Conservation (phyloP, 2,797 vertebrate genomes). For the Fringilla coelebs region DNA sequence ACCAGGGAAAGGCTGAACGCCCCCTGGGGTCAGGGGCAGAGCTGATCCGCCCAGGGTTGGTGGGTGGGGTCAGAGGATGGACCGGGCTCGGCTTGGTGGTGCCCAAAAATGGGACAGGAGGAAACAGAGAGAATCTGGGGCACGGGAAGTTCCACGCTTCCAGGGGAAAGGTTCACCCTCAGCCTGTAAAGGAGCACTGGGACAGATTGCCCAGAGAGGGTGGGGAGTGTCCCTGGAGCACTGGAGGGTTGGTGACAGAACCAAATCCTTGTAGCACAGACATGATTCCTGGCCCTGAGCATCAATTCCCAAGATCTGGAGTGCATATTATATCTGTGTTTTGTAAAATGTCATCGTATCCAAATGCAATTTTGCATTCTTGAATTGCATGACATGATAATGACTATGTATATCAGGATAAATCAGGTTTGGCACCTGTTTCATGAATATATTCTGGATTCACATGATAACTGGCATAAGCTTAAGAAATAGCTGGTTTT, state of each 20-base stretch:
- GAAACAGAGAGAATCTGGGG: not conserved
- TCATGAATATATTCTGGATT: not conserved
- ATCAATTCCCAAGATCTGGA: not conserved
- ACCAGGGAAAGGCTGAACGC: not conserved
- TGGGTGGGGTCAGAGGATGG: not conserved
- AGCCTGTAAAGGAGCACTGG: not conserved
- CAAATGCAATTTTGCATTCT: not conserved
- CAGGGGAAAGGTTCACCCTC: not conserved
- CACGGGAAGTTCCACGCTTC: not conserved
- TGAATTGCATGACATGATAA: not conserved
- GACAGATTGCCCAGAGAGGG: not conserved
- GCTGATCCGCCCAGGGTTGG: fast-evolving
- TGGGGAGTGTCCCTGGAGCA: not conserved
- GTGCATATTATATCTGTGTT: not conserved
- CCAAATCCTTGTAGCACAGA: not conserved
- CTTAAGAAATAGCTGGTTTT: not conserved
- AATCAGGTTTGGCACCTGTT: not conserved
- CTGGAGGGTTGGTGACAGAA: not conserved
- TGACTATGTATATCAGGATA: not conserved
- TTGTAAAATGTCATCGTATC: not conserved
- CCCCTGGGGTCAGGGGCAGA: fast-evolving
- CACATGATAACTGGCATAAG: not conserved
- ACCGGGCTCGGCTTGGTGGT: not conserved
- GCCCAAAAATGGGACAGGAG: not conserved
- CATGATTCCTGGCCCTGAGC: not conserved